A percentile compares a stretch with the other conserved stretches of the same genome.
Evolutionary conservation across 2,888 invertebrate species (phyloP).

Genomic region (Belgica antarctica): DNA sequence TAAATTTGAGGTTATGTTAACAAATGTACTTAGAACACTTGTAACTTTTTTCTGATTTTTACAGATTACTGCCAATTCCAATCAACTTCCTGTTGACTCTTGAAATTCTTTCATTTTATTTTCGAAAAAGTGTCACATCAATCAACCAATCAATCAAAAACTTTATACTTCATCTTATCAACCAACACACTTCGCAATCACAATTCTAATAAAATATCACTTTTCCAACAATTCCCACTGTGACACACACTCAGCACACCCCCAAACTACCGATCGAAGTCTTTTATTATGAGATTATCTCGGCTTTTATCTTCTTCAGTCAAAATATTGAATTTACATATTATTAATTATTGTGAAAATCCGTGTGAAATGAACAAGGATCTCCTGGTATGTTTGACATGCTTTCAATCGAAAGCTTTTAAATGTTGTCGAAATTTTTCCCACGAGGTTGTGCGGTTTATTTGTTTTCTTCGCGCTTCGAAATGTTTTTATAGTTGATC

Average conservation of each 20-base stretch:
- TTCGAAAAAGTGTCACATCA: no score
- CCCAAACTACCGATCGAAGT: neutral
- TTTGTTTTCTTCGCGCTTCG: neutral
- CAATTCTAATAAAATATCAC: no score
- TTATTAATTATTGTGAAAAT: constrained; percentile 39
- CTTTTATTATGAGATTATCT: constrained; percentile 2
- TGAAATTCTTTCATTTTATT: no score
- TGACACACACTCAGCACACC: neutral
- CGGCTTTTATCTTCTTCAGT: neutral
- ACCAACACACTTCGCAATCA: no score
- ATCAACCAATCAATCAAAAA: no score
- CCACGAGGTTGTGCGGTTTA: neutral
- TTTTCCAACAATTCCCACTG: neutral
- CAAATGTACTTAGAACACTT: no score
- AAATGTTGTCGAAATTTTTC: constrained; percentile 19
- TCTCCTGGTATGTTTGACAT: constrained; percentile 20
- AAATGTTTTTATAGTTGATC: neutral
- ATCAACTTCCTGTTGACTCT: neutral
- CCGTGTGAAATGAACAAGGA: constrained; percentile 23
- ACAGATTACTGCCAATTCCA: no score
- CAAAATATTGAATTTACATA: constrained; percentile 28
- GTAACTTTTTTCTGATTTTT: no score
- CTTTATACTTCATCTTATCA: no score
- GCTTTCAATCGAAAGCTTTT: no score
- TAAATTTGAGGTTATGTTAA: no score